Evolutionary conservation across 2,888 invertebrate species (phyloP).

Genomic region (Mellilla xanthometata): DNA sequence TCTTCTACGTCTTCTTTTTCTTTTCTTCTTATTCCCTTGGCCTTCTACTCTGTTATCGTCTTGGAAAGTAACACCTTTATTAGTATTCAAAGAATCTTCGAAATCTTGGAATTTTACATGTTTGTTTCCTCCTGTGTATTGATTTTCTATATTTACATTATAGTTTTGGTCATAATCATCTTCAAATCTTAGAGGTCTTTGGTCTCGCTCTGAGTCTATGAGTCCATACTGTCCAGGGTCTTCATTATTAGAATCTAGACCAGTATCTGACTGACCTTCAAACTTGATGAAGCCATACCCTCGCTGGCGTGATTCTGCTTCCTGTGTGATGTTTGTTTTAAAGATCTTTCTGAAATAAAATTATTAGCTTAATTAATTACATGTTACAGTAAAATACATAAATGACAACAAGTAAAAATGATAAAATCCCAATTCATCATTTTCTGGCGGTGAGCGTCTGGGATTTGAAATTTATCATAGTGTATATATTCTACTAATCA

Average conservation of each 20-base stretch:
- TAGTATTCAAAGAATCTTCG: conserved; percentile 1
- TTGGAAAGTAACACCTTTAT: conserved; percentile 19
- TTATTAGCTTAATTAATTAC: too few relatives aligned
- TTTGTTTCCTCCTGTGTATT: conserved; percentile 14
- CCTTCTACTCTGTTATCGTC: conserved; percentile 35
- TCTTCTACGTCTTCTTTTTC: conserved; percentile 45
- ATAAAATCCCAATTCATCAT: too few relatives aligned
- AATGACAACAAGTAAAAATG: too few relatives aligned
- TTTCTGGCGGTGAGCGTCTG: too few relatives aligned
- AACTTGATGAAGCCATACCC: conserved; percentile 33
- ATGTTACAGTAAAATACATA: too few relatives aligned
- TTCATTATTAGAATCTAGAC: neutral
- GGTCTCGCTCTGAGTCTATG: conserved; percentile 5
- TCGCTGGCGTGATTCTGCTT: conserved; percentile 27
- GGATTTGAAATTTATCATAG: too few relatives aligned
- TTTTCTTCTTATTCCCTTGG: conserved; percentile 37
- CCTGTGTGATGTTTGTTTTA: conserved; percentile 25
- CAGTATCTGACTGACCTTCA: conserved; percentile 23
- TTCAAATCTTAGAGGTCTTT: conserved; percentile 22
- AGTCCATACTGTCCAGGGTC: conserved; percentile 20
- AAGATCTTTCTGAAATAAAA: conserved; percentile 36
- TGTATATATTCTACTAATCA: too few relatives aligned
- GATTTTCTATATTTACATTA: neutral
- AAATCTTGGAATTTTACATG: conserved; percentile 38
- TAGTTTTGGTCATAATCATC: conserved; percentile 18